These are phyloP conservation scores for Erebia palarica DNA, from an alignment of 2,888 invertebrate species.

Conservation along the genomic window DNA sequence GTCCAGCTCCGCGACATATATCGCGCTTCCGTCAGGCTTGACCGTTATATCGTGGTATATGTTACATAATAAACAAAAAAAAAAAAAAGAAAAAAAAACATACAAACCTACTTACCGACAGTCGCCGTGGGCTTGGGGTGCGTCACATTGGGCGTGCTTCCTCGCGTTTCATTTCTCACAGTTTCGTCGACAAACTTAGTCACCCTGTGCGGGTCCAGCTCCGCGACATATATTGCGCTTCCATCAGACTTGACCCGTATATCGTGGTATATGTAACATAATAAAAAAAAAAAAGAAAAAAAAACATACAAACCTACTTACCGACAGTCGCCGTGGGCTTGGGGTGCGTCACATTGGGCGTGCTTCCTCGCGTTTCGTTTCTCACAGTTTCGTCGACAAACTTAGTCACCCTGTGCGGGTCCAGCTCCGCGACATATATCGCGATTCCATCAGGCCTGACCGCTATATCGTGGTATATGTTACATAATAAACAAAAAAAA, in stretches of 20 bases:
- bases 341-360: conserved; percentile 46
- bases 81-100: neutral
- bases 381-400: conserved; percentile 54
- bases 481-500: no score
- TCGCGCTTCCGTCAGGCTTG: conserved; percentile 83
- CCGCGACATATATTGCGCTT: conserved; percentile 87
- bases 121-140: conserved; percentile 71
- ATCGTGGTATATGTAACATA: conserved; percentile 81
- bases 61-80: no score
- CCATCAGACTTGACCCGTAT: conserved; percentile 88
- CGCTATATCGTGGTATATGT: conserved; percentile 94
- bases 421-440: conserved; percentile 90
- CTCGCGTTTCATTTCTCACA: conserved; percentile 46
- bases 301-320: conserved; percentile 53
- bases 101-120: conserved; percentile 61
- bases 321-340: conserved; percentile 76
- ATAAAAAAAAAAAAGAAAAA: neutral
- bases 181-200: conserved; percentile 71
- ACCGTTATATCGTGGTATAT: conserved; percentile 94
- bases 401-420: conserved; percentile 84
- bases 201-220: conserved; percentile 85
- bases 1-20: conserved; percentile 91
- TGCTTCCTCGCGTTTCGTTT: conserved; percentile 45
- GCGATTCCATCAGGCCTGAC: conserved; percentile 84
- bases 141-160: conserved; percentile 40